Base-by-base conservation (phyloP, 2,888 invertebrate species). In the Mactromeris polynyma region DNA sequence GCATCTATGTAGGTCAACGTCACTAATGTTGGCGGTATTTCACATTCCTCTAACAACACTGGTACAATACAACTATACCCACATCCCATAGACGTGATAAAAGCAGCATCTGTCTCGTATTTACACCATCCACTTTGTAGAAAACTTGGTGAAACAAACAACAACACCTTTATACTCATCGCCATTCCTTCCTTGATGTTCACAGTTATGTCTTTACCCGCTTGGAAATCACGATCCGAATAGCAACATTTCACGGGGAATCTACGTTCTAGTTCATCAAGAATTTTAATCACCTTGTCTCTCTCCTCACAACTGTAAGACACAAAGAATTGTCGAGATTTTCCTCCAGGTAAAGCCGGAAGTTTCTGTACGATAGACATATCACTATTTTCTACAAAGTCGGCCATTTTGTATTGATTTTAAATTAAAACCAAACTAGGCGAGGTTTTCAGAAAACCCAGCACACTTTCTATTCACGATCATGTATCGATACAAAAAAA, bases 1-100 rank as follows among this genome's bases (percentile, higher is more conserved):
- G 86, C 83, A 86, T 89, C 89, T 26, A 86, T 86, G 42, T 89
- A 89, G 17, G 89, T 89, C 64, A 89, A 36, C 9, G 89, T 89
- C 33, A 33, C 80, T 21, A 89, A 26, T n/a, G 83, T 86, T 19
- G 54, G 42, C 7, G 89, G 89, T 19, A 89, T 46, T 64, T 86
- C 83, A 83, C 89, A 89, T 31, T 86, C 86, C 51, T 89, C 83
- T 21, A 89, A 46, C 51, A 86, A 9, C 9, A 89, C 89, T 0
- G 89, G 89, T 11, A 89, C 83, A 17, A 89, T 81, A 73, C 79
- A 64, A 26, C 80, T 86, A 19, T 42, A 42, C 2, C 83, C 86
- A 79, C 80, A 64, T 21, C 86, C 89, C 51, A 89, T 86, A 14
- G 83, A 81, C 6, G 33, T 21, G 4, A 86, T 46, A 81, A 89